Evolutionary conservation across 2,888 invertebrate genomes (phyloP).

Genomic region (Hipparchia sbordonii): DNA sequence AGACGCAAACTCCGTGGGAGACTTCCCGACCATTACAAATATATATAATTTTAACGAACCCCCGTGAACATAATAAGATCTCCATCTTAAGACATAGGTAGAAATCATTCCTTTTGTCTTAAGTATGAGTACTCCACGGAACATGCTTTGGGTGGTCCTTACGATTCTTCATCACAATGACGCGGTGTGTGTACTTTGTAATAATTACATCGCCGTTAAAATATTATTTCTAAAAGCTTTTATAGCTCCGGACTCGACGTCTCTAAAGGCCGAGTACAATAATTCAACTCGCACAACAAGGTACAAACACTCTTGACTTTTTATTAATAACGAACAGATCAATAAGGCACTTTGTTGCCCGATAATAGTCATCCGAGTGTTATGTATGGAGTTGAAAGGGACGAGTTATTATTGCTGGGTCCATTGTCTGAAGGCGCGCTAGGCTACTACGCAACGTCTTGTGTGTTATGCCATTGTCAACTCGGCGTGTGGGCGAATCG

Average conservation of each 20-base stretch:
- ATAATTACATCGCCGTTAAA: constrained; percentile 8
- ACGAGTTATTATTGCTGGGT: constrained; percentile 57
- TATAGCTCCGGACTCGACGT: constrained; percentile 5
- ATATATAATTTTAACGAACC: constrained; percentile 79
- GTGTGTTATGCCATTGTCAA: constrained; percentile 60
- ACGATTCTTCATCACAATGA: not conserved
- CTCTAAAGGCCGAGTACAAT: constrained; percentile 3
- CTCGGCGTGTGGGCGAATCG: constrained; percentile 61
- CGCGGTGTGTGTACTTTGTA: constrained; percentile 1
- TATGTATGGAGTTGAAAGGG: constrained; percentile 38
- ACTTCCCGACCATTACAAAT: constrained; percentile 72
- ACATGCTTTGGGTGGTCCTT: constrained; percentile 62
- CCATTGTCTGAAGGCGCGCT: constrained; percentile 64
- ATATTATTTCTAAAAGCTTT: constrained; percentile 7
- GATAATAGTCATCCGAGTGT: constrained; percentile 55
- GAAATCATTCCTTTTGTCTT: constrained; percentile 62
- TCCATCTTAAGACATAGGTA: constrained; percentile 57
- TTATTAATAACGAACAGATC: constrained; percentile 49
- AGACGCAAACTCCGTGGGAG: constrained; percentile 81
- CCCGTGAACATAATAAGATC: constrained; percentile 73
- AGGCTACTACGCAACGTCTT: constrained; percentile 69
- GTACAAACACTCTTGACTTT: constrained; percentile 34
- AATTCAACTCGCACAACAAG: constrained; percentile 24
- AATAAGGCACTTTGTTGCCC: constrained; percentile 60
- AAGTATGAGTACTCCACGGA: constrained; percentile 43